Evolutionary conservation across 1,140 invertebrate species (phyloP).

Genomic region (Diorhabda sublineata): DNA sequence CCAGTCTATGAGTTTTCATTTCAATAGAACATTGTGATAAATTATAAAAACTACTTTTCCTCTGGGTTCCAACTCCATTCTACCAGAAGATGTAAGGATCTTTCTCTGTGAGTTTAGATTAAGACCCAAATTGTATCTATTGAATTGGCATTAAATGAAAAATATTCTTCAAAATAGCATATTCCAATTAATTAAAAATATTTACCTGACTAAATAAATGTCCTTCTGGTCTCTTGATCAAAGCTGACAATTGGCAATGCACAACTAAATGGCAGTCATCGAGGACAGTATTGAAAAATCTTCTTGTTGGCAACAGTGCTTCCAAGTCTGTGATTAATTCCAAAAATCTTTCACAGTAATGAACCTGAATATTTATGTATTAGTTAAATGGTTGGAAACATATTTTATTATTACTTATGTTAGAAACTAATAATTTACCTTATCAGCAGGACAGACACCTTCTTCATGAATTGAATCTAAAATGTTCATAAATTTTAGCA

Average conservation of each 20-base stretch:
- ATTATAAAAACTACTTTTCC: no score
- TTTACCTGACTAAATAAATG: conserved; percentile 86
- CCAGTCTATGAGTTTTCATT: no score
- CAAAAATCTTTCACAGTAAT: conserved; percentile 93
- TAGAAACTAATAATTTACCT: conserved; percentile 42
- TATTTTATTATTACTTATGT: no score
- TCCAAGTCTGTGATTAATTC: conserved; percentile 96
- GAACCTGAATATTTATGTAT: conserved; percentile 48
- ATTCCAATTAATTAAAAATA: conserved; percentile 17
- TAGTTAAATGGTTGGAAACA: no score
- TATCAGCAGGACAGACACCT: conserved; percentile 55
- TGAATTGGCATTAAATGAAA: no score
- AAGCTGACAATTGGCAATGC: conserved; percentile 75
- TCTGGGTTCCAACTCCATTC: no score
- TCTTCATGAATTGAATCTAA: conserved; percentile 70
- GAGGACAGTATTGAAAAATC: conserved; percentile 95
- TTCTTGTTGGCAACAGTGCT: conserved; percentile 86
- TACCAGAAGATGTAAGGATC: no score
- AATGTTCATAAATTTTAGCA: conserved; percentile 85
- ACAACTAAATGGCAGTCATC: conserved; percentile 94
- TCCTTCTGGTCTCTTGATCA: conserved; percentile 76
- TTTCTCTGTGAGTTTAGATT: no score
- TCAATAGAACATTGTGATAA: no score
- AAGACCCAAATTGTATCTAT: no score
- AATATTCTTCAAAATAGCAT: no score